phyloP scores from a whole-genome alignment of 2,797 vertebrate genomes.

The Anguilla obscura region DNA sequence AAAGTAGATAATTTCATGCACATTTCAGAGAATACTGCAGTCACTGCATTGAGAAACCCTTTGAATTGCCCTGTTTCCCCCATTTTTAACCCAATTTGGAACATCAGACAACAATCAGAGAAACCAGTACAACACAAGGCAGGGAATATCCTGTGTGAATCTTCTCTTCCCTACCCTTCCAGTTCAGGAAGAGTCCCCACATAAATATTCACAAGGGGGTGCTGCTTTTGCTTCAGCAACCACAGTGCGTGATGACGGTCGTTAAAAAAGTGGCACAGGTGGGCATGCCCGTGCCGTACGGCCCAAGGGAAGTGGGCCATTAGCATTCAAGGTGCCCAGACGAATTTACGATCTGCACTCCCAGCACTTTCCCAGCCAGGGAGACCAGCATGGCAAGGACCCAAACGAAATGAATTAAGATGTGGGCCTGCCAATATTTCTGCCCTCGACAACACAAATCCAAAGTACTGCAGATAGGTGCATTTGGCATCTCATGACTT shows the following conservation, averaged over 20 bases:
- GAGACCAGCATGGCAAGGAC: not conserved
- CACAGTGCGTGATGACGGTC: not conserved
- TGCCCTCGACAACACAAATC: not conserved
- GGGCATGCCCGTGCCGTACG: not conserved
- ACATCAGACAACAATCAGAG: no score
- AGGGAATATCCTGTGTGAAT: not conserved
- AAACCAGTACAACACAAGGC: not conserved
- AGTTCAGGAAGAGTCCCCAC: not conserved
- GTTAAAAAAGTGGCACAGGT: not conserved
- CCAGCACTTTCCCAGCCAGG: not conserved
- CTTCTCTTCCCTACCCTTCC: not conserved
- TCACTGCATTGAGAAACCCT: no score
- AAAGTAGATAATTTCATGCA: no score
- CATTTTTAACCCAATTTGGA: no score
- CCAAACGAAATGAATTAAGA: constrained; percentile 10
- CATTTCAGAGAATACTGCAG: no score
- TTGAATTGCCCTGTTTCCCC: no score
- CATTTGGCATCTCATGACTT: constrained; percentile 11
- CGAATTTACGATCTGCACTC: not conserved
- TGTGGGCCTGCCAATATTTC: not conserved
- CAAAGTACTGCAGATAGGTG: not conserved
- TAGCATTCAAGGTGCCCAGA: not conserved
- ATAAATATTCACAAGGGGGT: not conserved
- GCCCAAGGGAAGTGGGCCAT: not conserved
- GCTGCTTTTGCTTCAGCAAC: not conserved